Conservation (phyloP, 2,797 vertebrate species). For the Glossophaga mutica region DNA sequence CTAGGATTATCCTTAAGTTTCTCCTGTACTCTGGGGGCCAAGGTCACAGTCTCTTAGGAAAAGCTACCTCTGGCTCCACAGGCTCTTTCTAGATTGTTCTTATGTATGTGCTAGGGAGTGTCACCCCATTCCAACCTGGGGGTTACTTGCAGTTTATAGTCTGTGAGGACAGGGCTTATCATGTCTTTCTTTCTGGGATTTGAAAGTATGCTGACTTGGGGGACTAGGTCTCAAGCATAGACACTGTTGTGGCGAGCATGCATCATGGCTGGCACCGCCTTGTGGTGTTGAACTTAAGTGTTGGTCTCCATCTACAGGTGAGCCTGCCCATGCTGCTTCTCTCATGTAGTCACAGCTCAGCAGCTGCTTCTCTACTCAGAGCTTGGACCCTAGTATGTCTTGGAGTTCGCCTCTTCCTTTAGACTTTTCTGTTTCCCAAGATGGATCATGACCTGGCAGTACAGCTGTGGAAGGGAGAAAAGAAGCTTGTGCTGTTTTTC, state of each 20-base stretch:
- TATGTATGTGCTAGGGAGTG: accelerated
- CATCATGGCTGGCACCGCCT: not conserved
- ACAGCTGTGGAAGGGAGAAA: not conserved
- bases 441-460: not conserved
- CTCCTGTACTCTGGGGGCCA: not conserved
- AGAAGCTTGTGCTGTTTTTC: not conserved
- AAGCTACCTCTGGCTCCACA: not conserved
- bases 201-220: not conserved
- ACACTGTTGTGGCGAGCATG: not conserved
- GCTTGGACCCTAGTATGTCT: not conserved
- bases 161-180: not conserved
- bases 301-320: not conserved
- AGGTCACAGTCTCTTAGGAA: not conserved
- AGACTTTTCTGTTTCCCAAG: not conserved
- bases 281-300: not conserved
- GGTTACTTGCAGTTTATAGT: not conserved
- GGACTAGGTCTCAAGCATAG: not conserved
- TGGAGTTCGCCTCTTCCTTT: not conserved
- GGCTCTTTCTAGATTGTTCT: not conserved
- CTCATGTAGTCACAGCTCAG: not conserved
- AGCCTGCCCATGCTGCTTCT: not conserved
- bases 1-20: not conserved
- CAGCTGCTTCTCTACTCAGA: not conserved
- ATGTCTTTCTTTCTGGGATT: not conserved
- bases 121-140: not conserved